phyloP scores from a whole-genome alignment of 2,888 invertebrate species.

The Euspilapteryx auroguttella region DNA sequence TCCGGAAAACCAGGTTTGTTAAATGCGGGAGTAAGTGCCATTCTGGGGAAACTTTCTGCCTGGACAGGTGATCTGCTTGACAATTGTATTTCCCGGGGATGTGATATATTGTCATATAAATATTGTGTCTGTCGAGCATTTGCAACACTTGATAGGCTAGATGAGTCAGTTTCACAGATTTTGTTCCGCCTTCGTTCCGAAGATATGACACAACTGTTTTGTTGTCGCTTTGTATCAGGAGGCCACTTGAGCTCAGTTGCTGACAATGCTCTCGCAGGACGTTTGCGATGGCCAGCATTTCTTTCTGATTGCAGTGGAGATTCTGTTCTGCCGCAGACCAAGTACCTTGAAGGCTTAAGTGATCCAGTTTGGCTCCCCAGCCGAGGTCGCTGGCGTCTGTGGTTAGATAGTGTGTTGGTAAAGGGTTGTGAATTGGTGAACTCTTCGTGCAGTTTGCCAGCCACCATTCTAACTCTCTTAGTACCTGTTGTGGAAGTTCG shows the following conservation, averaged over 20 bases:
- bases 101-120: slow-evolving; percentile 4
- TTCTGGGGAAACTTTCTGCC: slow-evolving; percentile 3
- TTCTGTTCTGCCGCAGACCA: neutral
- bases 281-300: slow-evolving; percentile 5
- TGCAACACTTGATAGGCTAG: neutral
- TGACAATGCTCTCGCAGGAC: neutral
- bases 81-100: slow-evolving; percentile 12
- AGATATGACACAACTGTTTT: slow-evolving; percentile 8
- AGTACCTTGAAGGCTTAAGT: slow-evolving; percentile 1
- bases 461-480: slow-evolving; percentile 6
- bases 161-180: slow-evolving; percentile 3
- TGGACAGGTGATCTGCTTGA: slow-evolving; percentile 11
- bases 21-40: slow-evolving; percentile 5
- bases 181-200: slow-evolving; percentile 13
- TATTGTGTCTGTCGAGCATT: neutral
- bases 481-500: neutral
- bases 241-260: too few species aligned
- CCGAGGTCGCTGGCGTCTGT: slow-evolving; percentile 6
- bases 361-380: slow-evolving; percentile 7
- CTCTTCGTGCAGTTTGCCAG: neutral
- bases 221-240: slow-evolving; percentile 7
- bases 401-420: slow-evolving; percentile 1
- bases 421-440: neutral
- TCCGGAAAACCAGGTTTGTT: slow-evolving; percentile 6
- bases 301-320: slow-evolving; percentile 6